These are phyloP conservation scores for Bovichtus diacanthus DNA, from an alignment of 2,797 vertebrate species.

Conservation along the genomic window DNA sequence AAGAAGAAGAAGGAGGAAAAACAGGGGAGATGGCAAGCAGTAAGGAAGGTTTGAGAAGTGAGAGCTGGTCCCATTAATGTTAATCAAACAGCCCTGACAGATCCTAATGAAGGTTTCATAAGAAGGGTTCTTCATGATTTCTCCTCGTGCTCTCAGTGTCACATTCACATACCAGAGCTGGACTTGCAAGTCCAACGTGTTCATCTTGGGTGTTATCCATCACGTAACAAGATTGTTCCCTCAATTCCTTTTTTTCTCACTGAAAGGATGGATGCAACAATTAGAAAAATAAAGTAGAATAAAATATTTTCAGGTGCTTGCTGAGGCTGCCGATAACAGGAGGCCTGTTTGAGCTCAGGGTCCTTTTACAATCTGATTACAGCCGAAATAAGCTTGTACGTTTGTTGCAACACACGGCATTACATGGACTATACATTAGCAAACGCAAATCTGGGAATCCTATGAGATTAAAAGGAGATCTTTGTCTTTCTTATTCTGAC, in stretches of 20 bases:
- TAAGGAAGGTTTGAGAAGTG: slow-evolving; percentile 38
- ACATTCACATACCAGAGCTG: slow-evolving; percentile 21
- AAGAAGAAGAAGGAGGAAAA: not conserved
- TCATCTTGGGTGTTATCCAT: slow-evolving; percentile 12
- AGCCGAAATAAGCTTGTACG: slow-evolving; percentile 15
- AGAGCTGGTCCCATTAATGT: slow-evolving; percentile 66
- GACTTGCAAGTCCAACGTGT: slow-evolving; percentile 10
- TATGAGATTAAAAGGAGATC: not conserved
- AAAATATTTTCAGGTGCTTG: not conserved
- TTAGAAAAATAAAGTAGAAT: not conserved
- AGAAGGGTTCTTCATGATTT: slow-evolving; percentile 63
- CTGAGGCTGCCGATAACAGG: not conserved
- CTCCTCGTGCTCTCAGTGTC: slow-evolving; percentile 30
- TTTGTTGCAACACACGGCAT: not conserved
- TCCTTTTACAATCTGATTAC: slow-evolving; percentile 24
- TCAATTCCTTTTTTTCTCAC: not conserved
- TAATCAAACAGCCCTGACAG: slow-evolving; percentile 71
- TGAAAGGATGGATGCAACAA: slow-evolving; percentile 4
- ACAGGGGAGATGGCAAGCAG: not conserved
- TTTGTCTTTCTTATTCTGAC: not conserved
- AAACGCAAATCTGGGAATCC: not conserved
- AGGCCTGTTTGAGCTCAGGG: not conserved
- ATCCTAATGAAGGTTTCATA: slow-evolving; percentile 72
- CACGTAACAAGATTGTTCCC: slow-evolving; percentile 21
- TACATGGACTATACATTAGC: not conserved